Base-by-base conservation (phyloP, 2,113 vertebrate species). In the Patagioenas fasciata region DNA sequence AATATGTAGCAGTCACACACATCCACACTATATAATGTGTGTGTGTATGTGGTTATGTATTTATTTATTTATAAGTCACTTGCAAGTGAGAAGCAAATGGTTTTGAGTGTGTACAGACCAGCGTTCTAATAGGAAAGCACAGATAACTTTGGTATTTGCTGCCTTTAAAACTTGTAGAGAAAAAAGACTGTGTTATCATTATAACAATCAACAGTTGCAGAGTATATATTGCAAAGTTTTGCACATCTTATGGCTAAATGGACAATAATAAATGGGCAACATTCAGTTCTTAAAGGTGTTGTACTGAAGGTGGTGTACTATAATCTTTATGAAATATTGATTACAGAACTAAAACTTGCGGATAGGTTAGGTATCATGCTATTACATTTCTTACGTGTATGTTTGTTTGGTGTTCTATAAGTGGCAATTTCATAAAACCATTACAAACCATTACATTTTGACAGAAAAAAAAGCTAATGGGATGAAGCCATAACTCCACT, bases 21-120 rank as follows among this genome's bases (percentile, higher is more conserved):
- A 4, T 24, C 10, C 56, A 31, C 29, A 11, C 8, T 32, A 2
- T 32, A 5, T 29, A 1, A 5, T 32, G 1, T 38, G 0, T n/a
- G 3, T 53, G 1, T 50, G 1, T 40, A 0, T 32, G 3, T 54
- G 1, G n/a, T 3, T 38, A 5, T 47, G 2, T 56, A 5, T 1
- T 0, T 51, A 40, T 42, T n/a, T 72, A 25, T 85, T 83, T 69
- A 28, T 13, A 78, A 54, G 53, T 74, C 6, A 56, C 17, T 79
- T 47, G 32, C 28, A 47, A 82, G 28, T 40, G 31, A 73, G 62
- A 92, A 70, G 5, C 11, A 85, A 75, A 73, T 65, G 3, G 58
- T 64, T 89, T 85, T 64, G 36, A 47, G 57, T 51, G 9, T 47
- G 61, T 78, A 44, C 58, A 50, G 32, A 36, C 48, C 15, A 26